phyloP scores from a whole-genome alignment of 2,888 invertebrate species.

The Anthrax anthrax region DNA sequence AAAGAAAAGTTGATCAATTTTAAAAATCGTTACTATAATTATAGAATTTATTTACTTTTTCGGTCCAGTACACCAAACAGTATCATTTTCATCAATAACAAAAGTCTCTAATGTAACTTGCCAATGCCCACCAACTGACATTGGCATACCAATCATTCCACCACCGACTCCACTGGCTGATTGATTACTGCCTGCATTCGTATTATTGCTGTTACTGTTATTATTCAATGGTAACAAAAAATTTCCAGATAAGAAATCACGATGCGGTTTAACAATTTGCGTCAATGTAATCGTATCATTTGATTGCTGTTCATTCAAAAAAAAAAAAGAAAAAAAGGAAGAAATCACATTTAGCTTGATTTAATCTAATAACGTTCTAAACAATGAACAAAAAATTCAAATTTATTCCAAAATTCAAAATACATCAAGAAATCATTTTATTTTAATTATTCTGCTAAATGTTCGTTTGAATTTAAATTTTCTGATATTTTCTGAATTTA shows the following conservation, averaged over 20 bases:
- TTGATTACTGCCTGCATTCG: too few relatives aligned
- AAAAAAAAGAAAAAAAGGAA: too few relatives aligned
- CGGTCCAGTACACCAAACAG: slow-evolving; percentile 84
- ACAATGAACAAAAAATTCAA: too few relatives aligned
- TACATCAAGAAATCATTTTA: too few relatives aligned
- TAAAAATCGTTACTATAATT: slow-evolving; percentile 47
- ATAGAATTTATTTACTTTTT: slow-evolving; percentile 49
- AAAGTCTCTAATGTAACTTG: slow-evolving; percentile 71
- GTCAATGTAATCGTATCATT: slow-evolving; percentile 42
- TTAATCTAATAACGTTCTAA: neutral
- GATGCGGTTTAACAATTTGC: slow-evolving; percentile 76
- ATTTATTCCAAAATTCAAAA: too few relatives aligned
- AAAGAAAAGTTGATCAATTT: neutral
- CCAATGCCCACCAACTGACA: slow-evolving; percentile 50
- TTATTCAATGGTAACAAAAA: slow-evolving; percentile 48
- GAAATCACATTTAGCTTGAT: too few relatives aligned
- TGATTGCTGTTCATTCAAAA: too few relatives aligned
- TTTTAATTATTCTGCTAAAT: too few relatives aligned
- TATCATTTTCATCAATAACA: slow-evolving; percentile 68
- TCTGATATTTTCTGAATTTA: neutral
- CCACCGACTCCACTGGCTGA: too few relatives aligned
- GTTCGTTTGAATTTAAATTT: neutral
- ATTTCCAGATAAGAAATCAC: slow-evolving; percentile 88
- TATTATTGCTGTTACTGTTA: too few relatives aligned
- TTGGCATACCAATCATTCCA: slow-evolving; percentile 17